Evolutionary conservation across 2,797 vertebrate genomes (phyloP).

Genomic region (Parotocinclus haroldoi): DNA sequence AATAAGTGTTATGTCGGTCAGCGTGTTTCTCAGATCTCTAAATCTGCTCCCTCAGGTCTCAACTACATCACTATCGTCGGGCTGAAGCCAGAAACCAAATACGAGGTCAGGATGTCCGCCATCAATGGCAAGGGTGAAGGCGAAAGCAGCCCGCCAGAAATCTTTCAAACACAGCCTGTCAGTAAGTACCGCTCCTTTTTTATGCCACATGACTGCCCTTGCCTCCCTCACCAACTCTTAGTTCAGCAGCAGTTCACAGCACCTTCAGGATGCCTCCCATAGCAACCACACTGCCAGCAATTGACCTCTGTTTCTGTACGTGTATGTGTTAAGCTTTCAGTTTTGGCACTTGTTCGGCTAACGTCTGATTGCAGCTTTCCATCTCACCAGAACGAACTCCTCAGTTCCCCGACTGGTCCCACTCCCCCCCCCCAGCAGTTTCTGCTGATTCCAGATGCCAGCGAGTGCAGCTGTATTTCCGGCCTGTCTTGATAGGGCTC

Average conservation of each 20-base stretch:
- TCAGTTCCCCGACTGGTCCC: too few species aligned
- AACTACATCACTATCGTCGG: slow-evolving; percentile 77
- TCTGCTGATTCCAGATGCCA: too few species aligned
- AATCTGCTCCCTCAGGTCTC: slow-evolving; percentile 66
- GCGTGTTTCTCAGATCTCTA: background rate
- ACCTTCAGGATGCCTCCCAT: slow-evolving; percentile 32
- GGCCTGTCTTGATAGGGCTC: slow-evolving; percentile 10
- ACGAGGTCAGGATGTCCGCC: slow-evolving; percentile 84
- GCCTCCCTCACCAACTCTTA: slow-evolving; percentile 17
- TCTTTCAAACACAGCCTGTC: slow-evolving; percentile 91
- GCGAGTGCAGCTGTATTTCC: too few species aligned
- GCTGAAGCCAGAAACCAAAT: slow-evolving; percentile 87
- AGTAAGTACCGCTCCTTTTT: slow-evolving; percentile 79
- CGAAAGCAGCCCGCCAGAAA: slow-evolving; percentile 74
- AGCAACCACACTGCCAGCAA: slow-evolving; percentile 39
- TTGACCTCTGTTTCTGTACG: slow-evolving; percentile 21
- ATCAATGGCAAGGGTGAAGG: slow-evolving; percentile 94
- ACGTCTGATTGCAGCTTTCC: slow-evolving; percentile 32
- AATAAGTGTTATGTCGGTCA: too few species aligned
- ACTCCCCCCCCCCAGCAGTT: too few species aligned
- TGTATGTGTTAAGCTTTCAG: slow-evolving; percentile 16
- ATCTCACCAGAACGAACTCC: slow-evolving; percentile 31
- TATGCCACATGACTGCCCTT: background rate
- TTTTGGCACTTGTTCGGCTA: slow-evolving; percentile 19
- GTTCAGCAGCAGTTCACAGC: slow-evolving; percentile 36